Evolutionary conservation across 1,140 invertebrate genomes (phyloP), one percentile per base, ranked within the genome.

Genomic region (Hesperophylax magnus): DNA sequence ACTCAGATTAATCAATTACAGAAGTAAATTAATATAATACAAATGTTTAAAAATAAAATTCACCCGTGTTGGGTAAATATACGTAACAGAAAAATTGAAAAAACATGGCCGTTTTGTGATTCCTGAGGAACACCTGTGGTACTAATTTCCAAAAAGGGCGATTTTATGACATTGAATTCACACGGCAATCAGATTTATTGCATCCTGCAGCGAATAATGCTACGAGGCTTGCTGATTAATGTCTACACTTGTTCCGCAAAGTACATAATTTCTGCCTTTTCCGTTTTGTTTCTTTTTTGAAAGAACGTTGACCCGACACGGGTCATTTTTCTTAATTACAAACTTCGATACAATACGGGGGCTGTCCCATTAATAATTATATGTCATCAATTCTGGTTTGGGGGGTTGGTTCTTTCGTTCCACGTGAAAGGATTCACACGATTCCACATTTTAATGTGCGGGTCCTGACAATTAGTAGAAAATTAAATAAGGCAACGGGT

Each of bases 251-350:
- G 63, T 31, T 47, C 20, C 20, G 69, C 31, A 67, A 54, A 54
- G 69, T 72, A 47, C 39, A 9, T 47, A 54, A 72, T 72, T 72
- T 72, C 69, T 34, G 47, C 22, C 52, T 54, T 72, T 72, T 52
- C 69, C 14, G 52, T 22, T 69, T 34, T 39, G 34, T 39, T 39
- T 17, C 20, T 56, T 72, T 72, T 53, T 52, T 9, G 52, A 54
- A 53, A 56, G 69, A 72, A 14, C 69, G 52, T 72, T 72, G 69
- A 72, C 69, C 69, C 47, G 52, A 9, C 69, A 54, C 47, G 69
- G 69, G 69, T 72, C 69, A 72, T 72, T 72, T 72, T 72, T 72
- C 69, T 72, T 72, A 72, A 72, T 72, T 72, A 54, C 27, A 24
- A 52, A 24, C 47, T 53, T 72, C 39, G 17, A 54, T 53, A 72